Conservation (phyloP, 1,140 invertebrate genomes). For the Drosophila micromelanica region DNA sequence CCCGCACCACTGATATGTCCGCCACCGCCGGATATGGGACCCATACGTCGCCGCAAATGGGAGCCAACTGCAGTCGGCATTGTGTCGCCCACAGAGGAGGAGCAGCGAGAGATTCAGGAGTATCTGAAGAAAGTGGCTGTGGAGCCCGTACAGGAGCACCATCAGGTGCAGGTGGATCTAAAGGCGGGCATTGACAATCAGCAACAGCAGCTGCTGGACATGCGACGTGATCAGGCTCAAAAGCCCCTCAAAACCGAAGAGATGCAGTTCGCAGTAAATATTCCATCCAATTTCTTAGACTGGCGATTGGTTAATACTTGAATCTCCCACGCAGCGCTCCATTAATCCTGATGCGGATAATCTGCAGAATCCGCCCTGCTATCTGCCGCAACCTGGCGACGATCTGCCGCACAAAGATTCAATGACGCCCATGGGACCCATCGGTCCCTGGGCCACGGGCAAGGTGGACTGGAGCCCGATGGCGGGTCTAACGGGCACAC, state of each 20-base stretch:
- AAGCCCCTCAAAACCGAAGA: conserved; percentile 36
- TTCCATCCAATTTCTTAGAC: neutral
- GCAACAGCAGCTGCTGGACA: conserved; percentile 56
- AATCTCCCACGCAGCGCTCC: conserved; percentile 34
- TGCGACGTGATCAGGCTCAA: conserved; percentile 47
- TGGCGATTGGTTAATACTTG: neutral
- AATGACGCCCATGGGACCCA: conserved; percentile 76
- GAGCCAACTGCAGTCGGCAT: conserved; percentile 38
- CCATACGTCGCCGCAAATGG: conserved; percentile 27
- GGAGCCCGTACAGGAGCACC: conserved; percentile 40
- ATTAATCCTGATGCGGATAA: conserved; percentile 71
- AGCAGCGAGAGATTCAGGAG: conserved; percentile 37
- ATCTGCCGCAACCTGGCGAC: conserved; percentile 86
- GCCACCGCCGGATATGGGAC: conserved; percentile 36
- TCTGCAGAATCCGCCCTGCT: conserved; percentile 83
- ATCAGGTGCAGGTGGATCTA: conserved; percentile 36
- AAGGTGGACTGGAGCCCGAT: conserved; percentile 89
- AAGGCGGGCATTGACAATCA: conserved; percentile 58
- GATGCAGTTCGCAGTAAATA: conserved; percentile 61
- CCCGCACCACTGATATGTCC: conserved; percentile 64
- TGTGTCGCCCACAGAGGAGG: conserved; percentile 39
- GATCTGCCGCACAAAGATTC: conserved; percentile 84
- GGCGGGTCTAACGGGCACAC: conserved; percentile 88
- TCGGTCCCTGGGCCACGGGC: conserved; percentile 89
- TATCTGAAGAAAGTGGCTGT: conserved; percentile 28